Evolutionary conservation across 37 sponge, comb jelly and placozoan genomes (phyloP), one percentile per base, ranked within the genome.

Genomic region (Aphrocallistes beatrix): DNA sequence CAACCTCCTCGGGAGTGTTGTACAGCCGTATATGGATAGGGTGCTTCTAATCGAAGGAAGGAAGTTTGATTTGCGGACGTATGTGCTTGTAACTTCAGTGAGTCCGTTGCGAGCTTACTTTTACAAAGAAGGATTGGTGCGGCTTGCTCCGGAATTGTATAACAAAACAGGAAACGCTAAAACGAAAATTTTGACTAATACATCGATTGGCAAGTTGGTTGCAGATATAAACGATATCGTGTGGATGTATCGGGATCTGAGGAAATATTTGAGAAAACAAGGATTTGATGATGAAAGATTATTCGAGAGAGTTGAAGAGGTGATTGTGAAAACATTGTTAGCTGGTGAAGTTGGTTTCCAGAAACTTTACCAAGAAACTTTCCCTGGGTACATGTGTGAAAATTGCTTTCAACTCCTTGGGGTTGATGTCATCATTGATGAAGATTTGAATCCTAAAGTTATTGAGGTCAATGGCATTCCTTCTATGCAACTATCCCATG

Each of bases 381-480:
- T 38, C 39, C 83, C 83, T 19, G 94, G 92, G 1, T 94, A 91
- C 85, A 85, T 83, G 51, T 94, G 94, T 48, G 85, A 85, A 32
- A 85, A 86, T 47, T 94, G 94, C 89, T 94, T 84, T 39, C 94
- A 94, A 48, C 86, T 94, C 36, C 83, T 94, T 34, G 94, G 94
- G 23, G 89, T 94, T 37, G 94, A 94, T 51, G 94, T 94, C 0
- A 91, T 94, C 36, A 47, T 94, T 0, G 92, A 91, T 36, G 60
- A 85, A 0, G 69, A 88, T 10, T 82, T 91, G n/a, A 37, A 90
- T 16, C 92, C 94, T 0, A 39, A 83, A 23, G 92, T 94, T n/a
- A 90, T 94, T n/a, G 94, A 94, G 89, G 92, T 94, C 21, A 94
- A 94, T 86, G 94, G 94, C 23, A 81, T 94, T 28, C 94, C 94